Percentiles rank a stretch among this genome's conserved stretches.
Conservation (phyloP, 2,888 invertebrate species). For the Chloroclysta siterata region DNA sequence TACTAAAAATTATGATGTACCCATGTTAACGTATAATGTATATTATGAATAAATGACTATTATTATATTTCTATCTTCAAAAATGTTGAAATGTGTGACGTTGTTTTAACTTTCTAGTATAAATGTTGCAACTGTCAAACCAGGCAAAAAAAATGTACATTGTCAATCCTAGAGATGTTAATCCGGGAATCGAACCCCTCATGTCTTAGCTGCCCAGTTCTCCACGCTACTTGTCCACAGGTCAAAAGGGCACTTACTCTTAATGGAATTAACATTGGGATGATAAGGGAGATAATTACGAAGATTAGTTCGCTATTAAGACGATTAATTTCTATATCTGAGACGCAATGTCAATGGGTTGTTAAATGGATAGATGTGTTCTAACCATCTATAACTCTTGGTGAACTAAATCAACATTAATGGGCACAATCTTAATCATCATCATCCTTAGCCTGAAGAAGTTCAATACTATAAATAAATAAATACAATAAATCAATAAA, state of each 20-base stretch:
- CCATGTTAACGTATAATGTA: too few species aligned
- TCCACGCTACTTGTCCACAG: background rate
- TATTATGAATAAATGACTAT: too few species aligned
- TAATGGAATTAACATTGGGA: background rate
- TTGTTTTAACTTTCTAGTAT: too few species aligned
- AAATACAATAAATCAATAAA: too few species aligned
- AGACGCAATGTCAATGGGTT: background rate
- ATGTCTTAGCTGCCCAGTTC: background rate
- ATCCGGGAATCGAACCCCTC: background rate
- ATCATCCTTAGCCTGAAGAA: too few species aligned
- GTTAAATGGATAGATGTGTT: background rate
- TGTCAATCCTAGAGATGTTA: background rate
- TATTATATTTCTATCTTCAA: too few species aligned
- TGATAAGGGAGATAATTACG: background rate
- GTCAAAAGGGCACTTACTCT: background rate
- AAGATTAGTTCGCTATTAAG: conserved; percentile 6
- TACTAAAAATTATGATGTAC: too few species aligned
- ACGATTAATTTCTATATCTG: conserved; percentile 6
- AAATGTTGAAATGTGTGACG: too few species aligned
- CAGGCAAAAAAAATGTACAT: too few species aligned
- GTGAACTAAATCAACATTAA: background rate
- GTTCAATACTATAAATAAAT: too few species aligned
- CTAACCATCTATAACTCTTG: background rate
- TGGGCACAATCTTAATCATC: background rate
- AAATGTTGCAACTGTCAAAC: too few species aligned